phyloP scores from a whole-genome alignment of 1,140 invertebrate genomes.

The Oncopodura yosiiana region DNA sequence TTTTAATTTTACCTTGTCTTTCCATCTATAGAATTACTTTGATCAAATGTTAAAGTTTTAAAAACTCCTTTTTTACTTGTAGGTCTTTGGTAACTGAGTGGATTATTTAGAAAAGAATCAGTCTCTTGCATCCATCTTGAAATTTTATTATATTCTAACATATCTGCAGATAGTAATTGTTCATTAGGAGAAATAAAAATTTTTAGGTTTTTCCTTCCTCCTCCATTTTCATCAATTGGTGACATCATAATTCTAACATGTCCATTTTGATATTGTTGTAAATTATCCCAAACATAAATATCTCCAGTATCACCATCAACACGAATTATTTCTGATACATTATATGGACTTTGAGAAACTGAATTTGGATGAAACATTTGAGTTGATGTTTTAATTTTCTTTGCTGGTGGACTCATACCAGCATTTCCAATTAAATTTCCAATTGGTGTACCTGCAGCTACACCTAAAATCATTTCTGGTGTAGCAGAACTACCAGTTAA shows the following conservation, averaged over 20 bases:
- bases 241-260: slow-evolving; percentile 27
- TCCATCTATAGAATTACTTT: slow-evolving; percentile 33
- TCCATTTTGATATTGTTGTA: slow-evolving; percentile 32
- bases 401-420: slow-evolving; percentile 17
- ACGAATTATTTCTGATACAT: slow-evolving; percentile 24
- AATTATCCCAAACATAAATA: slow-evolving; percentile 33
- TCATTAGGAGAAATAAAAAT: slow-evolving; percentile 31
- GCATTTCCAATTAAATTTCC: slow-evolving; percentile 34
- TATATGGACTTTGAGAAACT: slow-evolving; percentile 18
- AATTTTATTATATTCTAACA: slow-evolving; percentile 23
- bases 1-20: slow-evolving; percentile 31
- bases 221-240: not conserved
- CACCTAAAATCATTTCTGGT: slow-evolving; percentile 32
- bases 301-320: slow-evolving; percentile 30
- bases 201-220: slow-evolving; percentile 29
- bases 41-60: slow-evolving; percentile 29
- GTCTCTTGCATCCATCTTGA: slow-evolving; percentile 28
- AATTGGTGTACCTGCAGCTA: slow-evolving; percentile 19
- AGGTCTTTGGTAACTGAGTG: not conserved
- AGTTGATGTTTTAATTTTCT: slow-evolving; percentile 20
- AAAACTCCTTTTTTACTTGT: slow-evolving; percentile 24
- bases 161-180: slow-evolving; percentile 27
- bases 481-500: slow-evolving; percentile 2
- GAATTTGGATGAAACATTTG: slow-evolving; percentile 31
- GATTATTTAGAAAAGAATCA: slow-evolving; percentile 22